Base-by-base conservation (phyloP, 2,113 vertebrate species). In the Ophiodon elongatus region DNA sequence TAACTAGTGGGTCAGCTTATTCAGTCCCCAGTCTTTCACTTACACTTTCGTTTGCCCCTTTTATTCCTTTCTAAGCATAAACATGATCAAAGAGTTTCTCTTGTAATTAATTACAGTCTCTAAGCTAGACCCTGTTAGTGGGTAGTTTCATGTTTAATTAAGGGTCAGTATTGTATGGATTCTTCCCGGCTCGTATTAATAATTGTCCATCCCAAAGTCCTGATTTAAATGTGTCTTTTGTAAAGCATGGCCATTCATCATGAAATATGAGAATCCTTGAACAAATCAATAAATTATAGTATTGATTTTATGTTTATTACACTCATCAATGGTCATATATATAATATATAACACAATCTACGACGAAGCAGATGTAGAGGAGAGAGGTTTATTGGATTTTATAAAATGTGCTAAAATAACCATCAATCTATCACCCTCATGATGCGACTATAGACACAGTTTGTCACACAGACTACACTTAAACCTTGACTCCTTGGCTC, bases 41-140 rank as follows among this genome's bases (percentile, higher is more conserved):
- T 83, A 73, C 29, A 74, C 39, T 86, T 81, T 79, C 8, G 59
- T 79, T 72, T 74, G 19, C 72, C 71, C 79, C 79, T 91, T 82
- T 88, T 88, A 82, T 90, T 89, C 79, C 62, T 74, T 82, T 62
- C 56, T 70, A 35, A 89, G 87, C 63, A 43, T 43, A 82, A 89
- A 90, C 82, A 87, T 50, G 89, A 94, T 93, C 91, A 93, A 92
- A 94, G 88, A 29, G 0, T 11, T 82, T 80, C 63, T 78, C 74
- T 78, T 47, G 69, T 79, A 80, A 91, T 93, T 87, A 90, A 89
- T 88, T 86, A 47, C 29, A 68, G 65, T 83, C 80, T 85, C 35
- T 29, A 68, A 88, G 85, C 47, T 25, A 86, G 25, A 75, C 57
- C 66, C 57, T n/a, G 37, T 80, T 77, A 52, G 39, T 79, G 23